Evolutionary conservation across 2,113 vertebrate genomes (phyloP).

Genomic region (Alligator mississippiensis): DNA sequence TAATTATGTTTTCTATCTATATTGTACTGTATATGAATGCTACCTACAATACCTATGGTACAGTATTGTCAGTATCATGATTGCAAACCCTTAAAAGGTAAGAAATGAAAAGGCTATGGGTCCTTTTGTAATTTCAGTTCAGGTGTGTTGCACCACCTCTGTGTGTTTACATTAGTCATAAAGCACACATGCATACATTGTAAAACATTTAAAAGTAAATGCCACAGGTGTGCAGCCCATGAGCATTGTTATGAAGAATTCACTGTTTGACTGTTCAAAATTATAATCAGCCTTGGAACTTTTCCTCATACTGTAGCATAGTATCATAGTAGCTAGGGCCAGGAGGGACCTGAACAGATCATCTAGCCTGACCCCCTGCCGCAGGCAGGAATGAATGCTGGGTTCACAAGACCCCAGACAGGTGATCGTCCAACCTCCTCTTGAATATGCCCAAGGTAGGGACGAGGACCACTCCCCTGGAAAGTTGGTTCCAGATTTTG

Average conservation of each 20-base stretch:
- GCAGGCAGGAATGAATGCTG: too few species aligned
- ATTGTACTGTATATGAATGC: not conserved
- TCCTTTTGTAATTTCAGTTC: constrained; percentile 7
- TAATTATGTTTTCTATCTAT: not conserved
- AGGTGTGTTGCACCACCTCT: not conserved
- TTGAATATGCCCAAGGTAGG: too few species aligned
- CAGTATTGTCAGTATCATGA: not conserved
- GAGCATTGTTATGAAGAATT: not conserved
- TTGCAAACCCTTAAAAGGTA: not conserved
- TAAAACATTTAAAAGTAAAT: not conserved
- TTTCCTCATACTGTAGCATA: not conserved
- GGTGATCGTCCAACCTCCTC: too few species aligned
- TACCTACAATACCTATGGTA: constrained; percentile 7
- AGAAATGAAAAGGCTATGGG: not conserved
- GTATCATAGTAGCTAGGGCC: too few species aligned
- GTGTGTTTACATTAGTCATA: not conserved
- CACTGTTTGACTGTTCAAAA: not conserved
- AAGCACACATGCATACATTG: not conserved
- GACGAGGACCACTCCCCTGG: too few species aligned
- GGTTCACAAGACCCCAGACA: too few species aligned
- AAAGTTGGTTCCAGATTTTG: too few species aligned
- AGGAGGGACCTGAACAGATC: too few species aligned
- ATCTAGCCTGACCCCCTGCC: too few species aligned
- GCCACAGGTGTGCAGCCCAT: not conserved
- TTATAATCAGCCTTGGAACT: not conserved